phyloP scores from a whole-genome alignment of 2,797 vertebrate species.

The Kryptopterus vitreolus region DNA sequence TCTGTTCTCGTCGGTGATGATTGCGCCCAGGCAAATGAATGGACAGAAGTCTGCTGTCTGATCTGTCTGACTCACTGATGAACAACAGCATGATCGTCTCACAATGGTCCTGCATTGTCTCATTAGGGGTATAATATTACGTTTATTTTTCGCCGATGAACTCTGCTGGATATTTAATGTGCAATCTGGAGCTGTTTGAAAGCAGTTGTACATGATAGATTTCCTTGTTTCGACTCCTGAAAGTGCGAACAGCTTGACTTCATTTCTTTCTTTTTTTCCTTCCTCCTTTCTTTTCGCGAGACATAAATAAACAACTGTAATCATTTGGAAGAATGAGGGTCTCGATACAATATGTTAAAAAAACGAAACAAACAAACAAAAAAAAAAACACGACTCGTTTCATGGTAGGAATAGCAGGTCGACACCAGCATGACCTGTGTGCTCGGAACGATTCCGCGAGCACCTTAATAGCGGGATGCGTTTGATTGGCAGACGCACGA shows the following conservation, averaged over 20 bases:
- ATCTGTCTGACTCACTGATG: conserved; percentile 41
- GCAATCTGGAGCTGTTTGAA: conserved; percentile 43
- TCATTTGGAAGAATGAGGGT: conserved; percentile 21
- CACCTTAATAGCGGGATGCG: not conserved
- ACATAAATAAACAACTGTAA: conserved; percentile 40
- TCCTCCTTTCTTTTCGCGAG: conserved; percentile 19
- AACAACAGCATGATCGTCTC: conserved; percentile 38
- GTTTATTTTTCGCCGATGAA: conserved; percentile 30
- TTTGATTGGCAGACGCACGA: conserved; percentile 47
- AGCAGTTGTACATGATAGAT: conserved; percentile 26
- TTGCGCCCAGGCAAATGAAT: conserved; percentile 28
- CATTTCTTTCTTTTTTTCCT: conserved; percentile 11
- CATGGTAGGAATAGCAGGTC: not conserved
- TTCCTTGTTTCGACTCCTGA: conserved; percentile 25
- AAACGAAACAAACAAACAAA: too few species aligned
- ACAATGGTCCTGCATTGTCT: conserved; percentile 36
- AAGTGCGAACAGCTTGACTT: conserved; percentile 36
- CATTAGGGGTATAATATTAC: conserved; percentile 34
- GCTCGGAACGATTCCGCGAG: not conserved
- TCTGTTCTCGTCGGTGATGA: conserved; percentile 22
- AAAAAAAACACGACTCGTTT: not conserved
- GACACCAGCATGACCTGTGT: conserved; percentile 6
- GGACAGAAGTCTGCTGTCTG: conserved; percentile 43
- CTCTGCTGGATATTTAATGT: conserved; percentile 37
- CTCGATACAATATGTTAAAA: conserved; percentile 14